These are phyloP conservation scores for Drosophila ercepeae DNA, from an alignment of 1,140 invertebrate genomes.

Conservation along the genomic window DNA sequence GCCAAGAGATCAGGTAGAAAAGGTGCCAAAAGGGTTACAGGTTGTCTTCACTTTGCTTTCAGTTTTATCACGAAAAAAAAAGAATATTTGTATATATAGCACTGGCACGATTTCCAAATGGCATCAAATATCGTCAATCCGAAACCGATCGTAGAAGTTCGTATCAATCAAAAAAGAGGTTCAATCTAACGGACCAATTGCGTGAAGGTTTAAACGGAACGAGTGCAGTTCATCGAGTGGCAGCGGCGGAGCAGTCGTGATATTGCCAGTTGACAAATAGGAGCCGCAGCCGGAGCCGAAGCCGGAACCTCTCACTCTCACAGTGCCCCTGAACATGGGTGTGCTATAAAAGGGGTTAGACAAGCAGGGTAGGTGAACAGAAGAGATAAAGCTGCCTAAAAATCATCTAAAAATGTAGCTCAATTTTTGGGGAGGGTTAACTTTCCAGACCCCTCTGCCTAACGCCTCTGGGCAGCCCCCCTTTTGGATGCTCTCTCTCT, in stretches of 20 bases:
- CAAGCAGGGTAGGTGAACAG: no score
- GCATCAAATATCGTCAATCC: neutral
- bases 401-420: no score
- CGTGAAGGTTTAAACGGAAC: constrained; percentile 36
- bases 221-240: constrained; percentile 61
- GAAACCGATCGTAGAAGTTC: constrained; percentile 13
- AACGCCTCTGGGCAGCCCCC: constrained; percentile 7
- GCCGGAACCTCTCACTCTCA: constrained; percentile 18
- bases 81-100: neutral
- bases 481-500: constrained; percentile 12
- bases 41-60: constrained; percentile 19
- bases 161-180: neutral
- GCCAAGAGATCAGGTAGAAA: constrained; percentile 33
- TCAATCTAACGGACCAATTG: neutral
- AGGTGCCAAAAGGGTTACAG: constrained; percentile 30
- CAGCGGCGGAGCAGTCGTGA: constrained; percentile 27
- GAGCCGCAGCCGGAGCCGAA: constrained; percentile 3
- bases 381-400: no score
- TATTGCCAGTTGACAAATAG: constrained; percentile 59
- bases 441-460: neutral
- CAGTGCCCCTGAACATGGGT: neutral
- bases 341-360: neutral
- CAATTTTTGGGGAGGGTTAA: neutral
- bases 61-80: constrained; percentile 8
- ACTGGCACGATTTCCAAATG: constrained; percentile 1